Base-by-base conservation (phyloP, 2,888 invertebrate genomes). In the Acronicta alni region DNA sequence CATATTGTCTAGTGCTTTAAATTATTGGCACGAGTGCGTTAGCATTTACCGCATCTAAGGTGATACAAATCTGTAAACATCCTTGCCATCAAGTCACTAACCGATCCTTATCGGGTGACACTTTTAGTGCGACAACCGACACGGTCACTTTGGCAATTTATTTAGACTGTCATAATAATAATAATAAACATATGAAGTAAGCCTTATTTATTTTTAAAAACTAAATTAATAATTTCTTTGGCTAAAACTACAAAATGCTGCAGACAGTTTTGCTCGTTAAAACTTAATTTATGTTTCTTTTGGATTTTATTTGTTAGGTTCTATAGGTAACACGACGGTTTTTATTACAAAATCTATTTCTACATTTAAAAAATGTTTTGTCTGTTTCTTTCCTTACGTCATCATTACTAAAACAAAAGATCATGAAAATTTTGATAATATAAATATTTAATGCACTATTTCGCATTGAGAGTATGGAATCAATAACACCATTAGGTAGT, bases 11-110 rank as follows among this genome's bases (percentile, higher is more conserved):
- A 61, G 14, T 57, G 43, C 32, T 67, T 70, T 78, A 73, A 81
- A 62, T 75, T 76, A 82, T 82, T 78, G 66, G 77, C 80, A 71
- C 81, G 61, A 67, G 58, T 72, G 75, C 61, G 57, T 74, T 84
- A 79, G 80, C 80, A 75, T 77, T 74, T 72, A 60, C 63, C 45
- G 57, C 62, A 62, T 48, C 26, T 46, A 35, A 44, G 63, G 64
- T 68, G 68, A 67, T 67, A 60, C 48, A 72, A 64, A 68, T 67
- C 57, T 58, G 61, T 78, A 75, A 79, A 76, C 68, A 75, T 73
- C 70, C 72, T 71, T 60, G 17, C 60, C 55, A 60, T 54, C 60
- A 54, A 61, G 57, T 23, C 16, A 53, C 23, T 9, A 43, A 60
- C 52, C 53, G 77, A 79, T 77, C 64, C 75, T 72, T 75, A 79